Evolutionary conservation across 2,797 vertebrate genomes (phyloP).

Genomic region (Peromyscus attwateri): DNA sequence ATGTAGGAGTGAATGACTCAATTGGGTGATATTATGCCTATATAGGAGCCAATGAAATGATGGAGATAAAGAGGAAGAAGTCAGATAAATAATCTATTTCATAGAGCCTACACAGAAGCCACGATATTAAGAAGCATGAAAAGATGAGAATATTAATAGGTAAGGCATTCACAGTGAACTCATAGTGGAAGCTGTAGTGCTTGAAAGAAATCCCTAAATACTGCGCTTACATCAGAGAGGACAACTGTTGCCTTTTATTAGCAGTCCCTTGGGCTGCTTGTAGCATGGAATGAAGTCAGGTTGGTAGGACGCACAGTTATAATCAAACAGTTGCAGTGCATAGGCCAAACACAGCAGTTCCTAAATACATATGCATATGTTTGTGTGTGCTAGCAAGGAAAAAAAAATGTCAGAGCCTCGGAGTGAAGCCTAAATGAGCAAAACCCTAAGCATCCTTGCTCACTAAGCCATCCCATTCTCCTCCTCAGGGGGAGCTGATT

Average conservation of each 20-base stretch:
- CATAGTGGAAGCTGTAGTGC: neutral
- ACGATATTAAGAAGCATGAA: conserved; percentile 15
- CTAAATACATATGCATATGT: neutral
- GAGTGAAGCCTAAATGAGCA: neutral
- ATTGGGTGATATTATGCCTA: neutral
- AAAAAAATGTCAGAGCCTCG: neutral
- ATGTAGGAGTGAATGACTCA: neutral
- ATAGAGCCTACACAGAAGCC: conserved; percentile 50
- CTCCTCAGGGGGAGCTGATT: neutral
- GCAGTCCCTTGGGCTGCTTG: conserved; percentile 9
- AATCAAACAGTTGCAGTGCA: conserved; percentile 1
- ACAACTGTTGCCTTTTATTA: conserved; percentile 33
- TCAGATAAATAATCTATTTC: conserved; percentile 48
- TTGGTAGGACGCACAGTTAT: neutral
- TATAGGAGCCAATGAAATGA: neutral
- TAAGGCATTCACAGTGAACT: conserved; percentile 12
- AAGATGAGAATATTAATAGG: conserved; percentile 56
- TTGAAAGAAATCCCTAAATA: conserved; percentile 59
- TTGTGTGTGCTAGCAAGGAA: neutral
- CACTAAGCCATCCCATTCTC: neutral
- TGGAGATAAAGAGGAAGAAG: conserved; percentile 1
- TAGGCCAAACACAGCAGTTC: neutral
- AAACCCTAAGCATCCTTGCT: neutral
- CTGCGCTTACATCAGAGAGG: conserved; percentile 26
- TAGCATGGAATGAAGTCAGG: neutral